Evolutionary conservation across 2,888 invertebrate genomes (phyloP).

Genomic region (Dorcus parallelipipedus): DNA sequence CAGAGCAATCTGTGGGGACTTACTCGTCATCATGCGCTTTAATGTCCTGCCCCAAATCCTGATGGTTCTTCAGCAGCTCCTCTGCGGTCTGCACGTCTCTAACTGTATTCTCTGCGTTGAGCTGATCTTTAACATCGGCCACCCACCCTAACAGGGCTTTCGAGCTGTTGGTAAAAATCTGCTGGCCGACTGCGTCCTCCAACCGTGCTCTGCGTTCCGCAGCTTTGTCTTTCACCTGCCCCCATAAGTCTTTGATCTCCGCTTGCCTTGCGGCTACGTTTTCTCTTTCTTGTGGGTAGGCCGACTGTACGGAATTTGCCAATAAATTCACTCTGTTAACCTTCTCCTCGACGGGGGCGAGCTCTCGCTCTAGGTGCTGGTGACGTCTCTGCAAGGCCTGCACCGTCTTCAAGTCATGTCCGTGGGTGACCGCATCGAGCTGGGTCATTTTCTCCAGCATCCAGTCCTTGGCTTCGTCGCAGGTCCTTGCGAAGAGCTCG

Average conservation of each 20-base stretch:
- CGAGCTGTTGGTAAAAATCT: conserved; percentile 85
- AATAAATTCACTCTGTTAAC: conserved; percentile 82
- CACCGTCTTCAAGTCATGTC: conserved; percentile 86
- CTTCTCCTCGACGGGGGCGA: conserved; percentile 93
- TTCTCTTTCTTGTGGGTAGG: conserved; percentile 85
- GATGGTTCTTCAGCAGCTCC: conserved; percentile 81
- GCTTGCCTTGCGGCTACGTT: conserved; percentile 82
- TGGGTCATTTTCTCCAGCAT: conserved; percentile 95
- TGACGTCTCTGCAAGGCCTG: conserved; percentile 88
- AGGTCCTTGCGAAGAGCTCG: conserved; percentile 91
- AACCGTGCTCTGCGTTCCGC: conserved; percentile 77
- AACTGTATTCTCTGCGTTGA: conserved; percentile 73
- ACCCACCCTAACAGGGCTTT: conserved; percentile 82
- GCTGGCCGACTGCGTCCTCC: conserved; percentile 92
- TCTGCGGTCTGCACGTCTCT: conserved; percentile 93
- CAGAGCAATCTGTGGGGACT: conserved; percentile 35
- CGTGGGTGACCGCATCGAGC: conserved; percentile 71
- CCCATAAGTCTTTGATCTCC: conserved; percentile 86
- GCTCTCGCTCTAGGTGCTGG: conserved; percentile 88
- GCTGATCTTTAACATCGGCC: conserved; percentile 71
- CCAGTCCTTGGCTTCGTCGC: conserved; percentile 96
- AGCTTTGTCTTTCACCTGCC: conserved; percentile 81
- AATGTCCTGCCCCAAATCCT: conserved; percentile 88
- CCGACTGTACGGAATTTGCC: conserved; percentile 85
- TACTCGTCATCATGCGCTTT: conserved; percentile 86